Percentiles rank a stretch among this genome's conserved stretches.
These are phyloP conservation scores for Drosophila sechellia DNA, from an alignment of 1,140 invertebrate species.

Conservation along the genomic window DNA sequence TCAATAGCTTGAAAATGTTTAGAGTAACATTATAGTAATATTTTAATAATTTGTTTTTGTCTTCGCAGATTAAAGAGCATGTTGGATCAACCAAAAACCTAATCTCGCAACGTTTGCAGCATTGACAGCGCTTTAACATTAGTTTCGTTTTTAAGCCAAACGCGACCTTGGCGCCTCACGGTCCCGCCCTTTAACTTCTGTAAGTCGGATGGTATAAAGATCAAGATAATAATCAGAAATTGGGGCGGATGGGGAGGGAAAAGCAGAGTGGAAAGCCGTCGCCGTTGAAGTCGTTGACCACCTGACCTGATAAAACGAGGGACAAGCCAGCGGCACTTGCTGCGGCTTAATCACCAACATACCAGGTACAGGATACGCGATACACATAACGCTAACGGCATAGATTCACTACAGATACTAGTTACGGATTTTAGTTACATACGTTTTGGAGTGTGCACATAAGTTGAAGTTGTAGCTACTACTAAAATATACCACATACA, in stretches of 20 bases:
- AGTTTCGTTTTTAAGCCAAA: conserved; percentile 50
- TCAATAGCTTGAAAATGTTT: no score
- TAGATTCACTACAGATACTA: conserved; percentile 57
- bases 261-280: not conserved
- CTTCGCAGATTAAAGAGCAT: conserved; percentile 61
- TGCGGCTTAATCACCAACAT: conserved; percentile 23
- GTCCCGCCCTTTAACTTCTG: conserved; percentile 36
- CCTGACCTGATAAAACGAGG: conserved; percentile 16
- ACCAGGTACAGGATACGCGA: conserved; percentile 51
- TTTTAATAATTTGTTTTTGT: not conserved
- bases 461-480: conserved; percentile 79
- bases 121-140: conserved; percentile 70
- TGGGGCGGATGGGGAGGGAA: not conserved
- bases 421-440: conserved; percentile 67
- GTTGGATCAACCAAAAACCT: conserved; percentile 75
- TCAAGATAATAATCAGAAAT: conserved; percentile 10
- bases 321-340: conserved; percentile 3
- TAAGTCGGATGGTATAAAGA: conserved; percentile 42
- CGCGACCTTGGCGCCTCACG: conserved; percentile 34
- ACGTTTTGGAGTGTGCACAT: conserved; percentile 67
- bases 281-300: not conserved
- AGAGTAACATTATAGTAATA: no score
- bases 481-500: conserved; percentile 58
- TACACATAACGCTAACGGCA: conserved; percentile 29
- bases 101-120: conserved; percentile 76